Conservation (phyloP, 2,888 invertebrate species). For the Tiliacea citrago region DNA sequence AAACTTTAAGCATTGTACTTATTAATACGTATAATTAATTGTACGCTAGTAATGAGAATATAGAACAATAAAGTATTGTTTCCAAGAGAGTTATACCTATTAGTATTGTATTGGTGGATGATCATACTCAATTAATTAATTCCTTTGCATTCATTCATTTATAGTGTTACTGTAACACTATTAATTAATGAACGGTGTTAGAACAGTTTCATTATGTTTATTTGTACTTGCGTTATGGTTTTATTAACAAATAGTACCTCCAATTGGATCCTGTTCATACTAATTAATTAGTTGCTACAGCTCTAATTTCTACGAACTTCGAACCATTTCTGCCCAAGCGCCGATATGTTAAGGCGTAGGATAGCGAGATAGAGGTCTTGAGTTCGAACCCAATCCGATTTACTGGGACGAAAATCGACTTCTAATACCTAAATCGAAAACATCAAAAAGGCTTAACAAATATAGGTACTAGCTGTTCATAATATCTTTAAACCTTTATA, state of each 20-base stretch:
- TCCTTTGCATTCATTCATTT: neutral
- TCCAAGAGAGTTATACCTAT: neutral
- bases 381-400: neutral
- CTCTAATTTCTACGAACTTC: neutral
- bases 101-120: no score
- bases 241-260: neutral
- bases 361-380: neutral
- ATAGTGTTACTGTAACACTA: neutral
- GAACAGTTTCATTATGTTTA: constrained; percentile 6
- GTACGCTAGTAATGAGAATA: neutral
- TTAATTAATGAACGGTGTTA: neutral
- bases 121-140: neutral
- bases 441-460: neutral
- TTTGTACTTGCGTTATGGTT: constrained; percentile 14
- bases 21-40: no score
- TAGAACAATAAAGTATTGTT: neutral
- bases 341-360: neutral
- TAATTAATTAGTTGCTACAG: neutral
- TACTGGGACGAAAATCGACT: no score
- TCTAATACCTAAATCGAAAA: no score
- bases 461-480: neutral
- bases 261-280: neutral
- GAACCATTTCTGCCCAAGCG: neutral
- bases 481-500: no score
- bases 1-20: no score